A percentile compares a stretch with the other conserved stretches of the same genome.
phyloP scores from a whole-genome alignment of 2,113 vertebrate species.

The Gallinago undulata region DNA sequence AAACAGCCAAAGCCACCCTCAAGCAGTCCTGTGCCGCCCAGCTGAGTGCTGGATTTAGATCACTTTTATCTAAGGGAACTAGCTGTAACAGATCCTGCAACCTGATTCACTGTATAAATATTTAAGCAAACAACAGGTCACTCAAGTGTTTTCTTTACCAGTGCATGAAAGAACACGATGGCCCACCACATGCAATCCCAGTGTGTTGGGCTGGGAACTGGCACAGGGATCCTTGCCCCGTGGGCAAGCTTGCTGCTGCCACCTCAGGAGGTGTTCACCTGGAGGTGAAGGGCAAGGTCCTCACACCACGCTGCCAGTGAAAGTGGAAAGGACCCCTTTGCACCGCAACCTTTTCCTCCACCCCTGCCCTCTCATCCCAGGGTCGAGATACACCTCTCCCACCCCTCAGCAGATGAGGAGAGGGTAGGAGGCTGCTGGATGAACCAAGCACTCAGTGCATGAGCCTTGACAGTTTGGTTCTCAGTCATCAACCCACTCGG shows the following conservation, averaged over 20 bases:
- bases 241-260: neutral
- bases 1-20: neutral
- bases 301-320: neutral
- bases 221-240: neutral
- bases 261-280: rapidly evolving
- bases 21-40: neutral
- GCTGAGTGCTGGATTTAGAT: neutral
- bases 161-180: neutral
- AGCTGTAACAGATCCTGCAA: neutral
- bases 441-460: neutral
- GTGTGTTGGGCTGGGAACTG: neutral
- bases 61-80: neutral
- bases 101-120: neutral
- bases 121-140: conserved; percentile 28
- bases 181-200: neutral
- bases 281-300: neutral
- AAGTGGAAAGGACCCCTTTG: neutral
- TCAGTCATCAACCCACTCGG: neutral
- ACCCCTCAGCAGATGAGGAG: rapidly evolving
- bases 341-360: neutral
- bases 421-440: neutral
- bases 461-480: neutral
- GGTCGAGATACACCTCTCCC: neutral
- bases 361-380: neutral
- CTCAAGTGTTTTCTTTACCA: neutral